phyloP scores from a whole-genome alignment of 2,113 vertebrate genomes.

The Oceanodroma tethys region DNA sequence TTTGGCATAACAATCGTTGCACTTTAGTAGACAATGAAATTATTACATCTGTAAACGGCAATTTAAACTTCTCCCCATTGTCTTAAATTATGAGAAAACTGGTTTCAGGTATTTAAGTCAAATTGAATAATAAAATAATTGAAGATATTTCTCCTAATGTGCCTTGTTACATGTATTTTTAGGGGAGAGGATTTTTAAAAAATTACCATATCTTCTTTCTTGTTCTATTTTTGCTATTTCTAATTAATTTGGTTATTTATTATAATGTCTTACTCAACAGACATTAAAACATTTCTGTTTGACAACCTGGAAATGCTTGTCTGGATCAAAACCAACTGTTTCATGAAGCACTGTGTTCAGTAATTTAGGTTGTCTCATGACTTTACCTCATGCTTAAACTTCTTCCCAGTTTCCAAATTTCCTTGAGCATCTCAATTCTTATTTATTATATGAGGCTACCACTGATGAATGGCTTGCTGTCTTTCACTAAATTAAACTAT shows the following conservation, averaged over 20 bases:
- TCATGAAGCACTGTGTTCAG: background rate
- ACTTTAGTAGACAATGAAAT: background rate
- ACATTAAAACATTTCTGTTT: background rate
- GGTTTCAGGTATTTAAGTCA: slow-evolving; percentile 5
- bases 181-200: background rate
- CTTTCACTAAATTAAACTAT: background rate
- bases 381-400: background rate
- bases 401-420: background rate
- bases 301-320: background rate
- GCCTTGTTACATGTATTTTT: slow-evolving; percentile 29
- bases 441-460: background rate
- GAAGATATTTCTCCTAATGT: slow-evolving; percentile 17
- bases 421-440: background rate
- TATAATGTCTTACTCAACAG: background rate
- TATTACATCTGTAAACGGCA: background rate
- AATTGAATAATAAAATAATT: slow-evolving; percentile 31
- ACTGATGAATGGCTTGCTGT: background rate
- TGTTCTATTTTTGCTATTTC: background rate
- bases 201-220: background rate
- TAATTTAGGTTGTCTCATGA: background rate
- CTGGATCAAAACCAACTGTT: background rate
- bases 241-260: background rate
- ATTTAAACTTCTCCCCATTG: background rate
- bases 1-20: background rate
- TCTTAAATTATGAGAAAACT: background rate